Evolutionary conservation across 1,140 invertebrate species (phyloP), one percentile per base, ranked within the genome.

Genomic region (Brachionus rotundiformis): DNA sequence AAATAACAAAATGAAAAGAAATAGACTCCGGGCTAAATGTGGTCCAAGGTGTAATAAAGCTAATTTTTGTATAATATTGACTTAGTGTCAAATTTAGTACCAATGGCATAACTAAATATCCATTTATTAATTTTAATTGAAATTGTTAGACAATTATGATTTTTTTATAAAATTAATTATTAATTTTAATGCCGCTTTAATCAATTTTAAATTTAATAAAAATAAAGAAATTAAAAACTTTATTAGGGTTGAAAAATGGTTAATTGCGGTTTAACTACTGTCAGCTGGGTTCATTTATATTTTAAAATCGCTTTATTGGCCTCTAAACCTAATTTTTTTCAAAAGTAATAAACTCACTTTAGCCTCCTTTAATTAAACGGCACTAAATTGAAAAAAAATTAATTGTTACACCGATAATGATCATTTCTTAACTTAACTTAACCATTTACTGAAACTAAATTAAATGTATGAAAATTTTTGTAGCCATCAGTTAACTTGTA

Each of bases 21-120:
- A 16, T 23, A 19, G 47, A 54, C 47, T 54, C 47, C n/a, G 47
- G 23, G 47, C 47, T 54, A 54, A 54, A 54, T 54, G 47, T 54
- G 47, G 47, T 54, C 47, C 16, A 54, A 54, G 47, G 47, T 54
- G 47, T 54, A 54, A 54, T 54, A 54, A 54, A 54, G 47, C 47
- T 54, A 54, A 54, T 54, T 54, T 54, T 54, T 54, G 47, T 54
- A 54, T 54, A 54, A 54, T 54, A 54, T 54, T 54, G n/a, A 54
- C 47, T 54, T 19, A 54, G 47, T 54, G 23, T 54, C 47, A 54
- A 54, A 54, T 54, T 54, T 54, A 54, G n/a, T 23, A 54, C 47
- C 47, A 54, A 19, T 54, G 47, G 47, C 47, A 23, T 54, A 19
- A 54, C 8, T 54, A 19, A 54, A 54, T 54, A 54, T 54, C 47